phyloP scores from a whole-genome alignment of 2,888 invertebrate genomes.

The Drosophila koepferae region DNA sequence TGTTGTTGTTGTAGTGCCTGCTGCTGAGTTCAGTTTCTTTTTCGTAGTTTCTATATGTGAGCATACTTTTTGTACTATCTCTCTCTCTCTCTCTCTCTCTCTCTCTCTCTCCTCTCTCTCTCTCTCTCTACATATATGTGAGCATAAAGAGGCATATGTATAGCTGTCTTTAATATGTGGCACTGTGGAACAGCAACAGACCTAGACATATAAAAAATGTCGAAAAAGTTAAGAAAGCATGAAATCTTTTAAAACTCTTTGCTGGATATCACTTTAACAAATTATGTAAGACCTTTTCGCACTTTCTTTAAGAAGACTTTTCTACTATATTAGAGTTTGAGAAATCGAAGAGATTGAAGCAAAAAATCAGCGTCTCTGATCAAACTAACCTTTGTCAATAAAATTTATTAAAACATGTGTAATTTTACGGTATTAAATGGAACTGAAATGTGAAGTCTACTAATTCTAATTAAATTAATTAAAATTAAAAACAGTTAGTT shows the following conservation, averaged over 20 bases:
- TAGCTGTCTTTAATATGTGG: constrained; percentile 12
- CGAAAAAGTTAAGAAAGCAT: neutral
- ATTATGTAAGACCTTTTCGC: neutral
- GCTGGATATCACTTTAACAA: neutral
- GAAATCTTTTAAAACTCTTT: neutral
- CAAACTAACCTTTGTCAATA: too few relatives aligned
- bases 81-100: neutral
- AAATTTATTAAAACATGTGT: too few relatives aligned
- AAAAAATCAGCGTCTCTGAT: neutral
- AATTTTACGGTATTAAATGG: too few relatives aligned
- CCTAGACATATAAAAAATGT: neutral
- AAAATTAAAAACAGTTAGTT: neutral
- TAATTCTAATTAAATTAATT: too few relatives aligned
- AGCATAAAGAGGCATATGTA: constrained; percentile 2
- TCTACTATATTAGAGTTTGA: too few relatives aligned
- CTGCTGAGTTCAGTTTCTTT: constrained; percentile 21
- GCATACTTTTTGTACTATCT: neutral
- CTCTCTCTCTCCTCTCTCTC: neutral
- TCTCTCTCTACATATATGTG: neutral
- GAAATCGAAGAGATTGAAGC: neutral
- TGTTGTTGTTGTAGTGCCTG: constrained; percentile 19
- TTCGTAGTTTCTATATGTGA: constrained; percentile 10
- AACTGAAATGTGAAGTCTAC: neutral
- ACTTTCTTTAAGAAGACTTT: too few relatives aligned
- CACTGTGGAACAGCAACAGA: constrained; percentile 13